Conservation (phyloP, 2,113 vertebrate species). For the Fukomys damarensis region DNA sequence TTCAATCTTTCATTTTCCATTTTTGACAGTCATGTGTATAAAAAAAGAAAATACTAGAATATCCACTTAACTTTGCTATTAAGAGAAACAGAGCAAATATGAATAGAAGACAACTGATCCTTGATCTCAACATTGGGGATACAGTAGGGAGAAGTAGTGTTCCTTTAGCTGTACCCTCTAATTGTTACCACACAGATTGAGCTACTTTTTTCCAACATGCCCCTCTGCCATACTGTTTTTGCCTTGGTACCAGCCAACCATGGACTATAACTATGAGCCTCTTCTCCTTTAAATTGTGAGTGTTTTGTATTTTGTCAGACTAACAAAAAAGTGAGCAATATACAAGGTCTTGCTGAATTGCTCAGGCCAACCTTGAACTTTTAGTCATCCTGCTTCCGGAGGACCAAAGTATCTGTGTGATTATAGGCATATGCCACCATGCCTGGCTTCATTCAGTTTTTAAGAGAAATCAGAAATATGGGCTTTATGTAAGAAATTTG, state of each 20-base stretch:
- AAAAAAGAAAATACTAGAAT: conserved; percentile 19
- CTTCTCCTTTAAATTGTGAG: background rate
- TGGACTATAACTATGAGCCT: background rate
- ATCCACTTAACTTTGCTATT: background rate
- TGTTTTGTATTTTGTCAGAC: background rate
- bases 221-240: background rate
- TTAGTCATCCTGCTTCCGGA: background rate
- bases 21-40: conserved; percentile 2
- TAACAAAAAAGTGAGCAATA: background rate
- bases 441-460: background rate
- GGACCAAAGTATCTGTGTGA: background rate
- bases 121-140: background rate
- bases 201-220: too few relatives aligned
- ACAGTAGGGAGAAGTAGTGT: background rate
- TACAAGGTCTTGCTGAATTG: background rate
- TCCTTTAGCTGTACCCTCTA: background rate
- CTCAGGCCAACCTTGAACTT: background rate
- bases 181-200: background rate
- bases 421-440: background rate
- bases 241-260: background rate
- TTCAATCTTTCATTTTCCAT: conserved; percentile 36
- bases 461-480: background rate
- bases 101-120: conserved; percentile 20
- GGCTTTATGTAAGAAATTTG: background rate
- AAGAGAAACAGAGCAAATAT: conserved; percentile 8